phyloP scores from a whole-genome alignment of 1,140 invertebrate species.

The Caerostris darwini region DNA sequence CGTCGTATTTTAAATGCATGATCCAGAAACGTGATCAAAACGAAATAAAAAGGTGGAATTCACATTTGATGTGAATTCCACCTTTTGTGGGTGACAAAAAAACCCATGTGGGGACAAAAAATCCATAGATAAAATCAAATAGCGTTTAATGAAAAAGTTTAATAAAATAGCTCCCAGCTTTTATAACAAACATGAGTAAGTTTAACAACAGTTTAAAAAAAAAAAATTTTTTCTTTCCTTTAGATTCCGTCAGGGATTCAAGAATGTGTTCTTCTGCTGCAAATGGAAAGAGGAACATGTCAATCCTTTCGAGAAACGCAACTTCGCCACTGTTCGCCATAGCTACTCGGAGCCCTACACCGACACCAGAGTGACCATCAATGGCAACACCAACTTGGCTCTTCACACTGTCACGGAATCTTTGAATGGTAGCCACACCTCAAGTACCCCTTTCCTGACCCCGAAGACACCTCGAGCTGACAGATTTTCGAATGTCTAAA shows the following conservation, averaged over 20 bases:
- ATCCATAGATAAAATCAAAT: background rate
- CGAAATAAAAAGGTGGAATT: no score
- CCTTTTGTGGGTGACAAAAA: no score
- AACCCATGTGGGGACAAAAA: no score
- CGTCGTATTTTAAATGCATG: no score
- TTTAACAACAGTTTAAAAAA: no score
- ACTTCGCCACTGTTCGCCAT: conserved; percentile 78
- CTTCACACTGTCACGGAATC: conserved; percentile 78
- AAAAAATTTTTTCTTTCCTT: background rate
- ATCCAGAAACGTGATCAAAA: no score
- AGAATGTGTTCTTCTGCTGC: conserved; percentile 90
- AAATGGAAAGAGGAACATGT: conserved; percentile 74
- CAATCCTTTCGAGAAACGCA: conserved; percentile 69
- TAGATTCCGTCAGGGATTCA: conserved; percentile 94
- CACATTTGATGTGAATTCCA: no score
- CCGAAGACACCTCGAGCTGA: conserved; percentile 33
- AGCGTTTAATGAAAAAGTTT: no score
- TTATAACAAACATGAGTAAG: no score
- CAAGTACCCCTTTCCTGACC: conserved; percentile 66
- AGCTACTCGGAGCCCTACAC: conserved; percentile 79
- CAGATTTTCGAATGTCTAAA: conserved; percentile 56
- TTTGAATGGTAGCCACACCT: conserved; percentile 75
- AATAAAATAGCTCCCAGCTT: no score
- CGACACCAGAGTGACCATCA: conserved; percentile 79
- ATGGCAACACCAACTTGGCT: conserved; percentile 77